A percentile compares a stretch with the other conserved stretches of the same genome.
These are phyloP conservation scores for Sialis lutaria DNA, from an alignment of 2,888 invertebrate genomes.

Conservation along the genomic window DNA sequence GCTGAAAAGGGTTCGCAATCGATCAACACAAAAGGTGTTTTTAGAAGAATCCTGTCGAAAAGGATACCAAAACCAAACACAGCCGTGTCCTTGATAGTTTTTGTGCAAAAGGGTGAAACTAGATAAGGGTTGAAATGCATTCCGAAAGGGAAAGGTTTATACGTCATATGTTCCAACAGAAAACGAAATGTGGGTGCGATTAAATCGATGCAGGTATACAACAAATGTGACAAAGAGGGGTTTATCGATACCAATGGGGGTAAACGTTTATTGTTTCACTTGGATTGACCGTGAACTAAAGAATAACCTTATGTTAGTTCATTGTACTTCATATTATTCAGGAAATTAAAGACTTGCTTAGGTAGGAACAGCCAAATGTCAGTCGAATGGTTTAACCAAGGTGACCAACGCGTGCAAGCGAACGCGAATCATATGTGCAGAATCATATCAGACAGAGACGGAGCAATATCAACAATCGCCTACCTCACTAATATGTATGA, in stretches of 20 bases:
- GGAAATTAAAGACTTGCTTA: conserved; percentile 3
- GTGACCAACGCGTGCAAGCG: neutral
- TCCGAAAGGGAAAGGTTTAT: neutral
- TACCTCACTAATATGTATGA: neutral
- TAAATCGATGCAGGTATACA: neutral
- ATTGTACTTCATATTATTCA: conserved; percentile 3
- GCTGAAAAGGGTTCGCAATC: neutral
- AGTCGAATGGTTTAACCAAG: neutral
- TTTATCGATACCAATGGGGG: neutral
- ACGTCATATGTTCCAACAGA: neutral
- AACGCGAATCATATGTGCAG: neutral
- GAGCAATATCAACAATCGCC: neutral
- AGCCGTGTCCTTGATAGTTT: neutral
- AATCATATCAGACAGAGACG: neutral
- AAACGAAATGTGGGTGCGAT: neutral
- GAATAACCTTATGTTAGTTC: conserved; percentile 2
- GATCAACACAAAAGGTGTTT: neutral
- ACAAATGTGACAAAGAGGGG: neutral
- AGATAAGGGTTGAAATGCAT: conserved; percentile 1
- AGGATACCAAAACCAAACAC: neutral
- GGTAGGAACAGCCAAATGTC: conserved; percentile 3
- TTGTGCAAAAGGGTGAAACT: neutral
- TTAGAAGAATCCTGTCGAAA: neutral
- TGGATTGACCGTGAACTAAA: conserved; percentile 3
- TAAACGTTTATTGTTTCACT: neutral